Percentiles rank a stretch among this genome's conserved stretches.
Evolutionary conservation across 92 coral and sea anemone genomes (phyloP).

Genomic region (Micromussa lordhowensis): DNA sequence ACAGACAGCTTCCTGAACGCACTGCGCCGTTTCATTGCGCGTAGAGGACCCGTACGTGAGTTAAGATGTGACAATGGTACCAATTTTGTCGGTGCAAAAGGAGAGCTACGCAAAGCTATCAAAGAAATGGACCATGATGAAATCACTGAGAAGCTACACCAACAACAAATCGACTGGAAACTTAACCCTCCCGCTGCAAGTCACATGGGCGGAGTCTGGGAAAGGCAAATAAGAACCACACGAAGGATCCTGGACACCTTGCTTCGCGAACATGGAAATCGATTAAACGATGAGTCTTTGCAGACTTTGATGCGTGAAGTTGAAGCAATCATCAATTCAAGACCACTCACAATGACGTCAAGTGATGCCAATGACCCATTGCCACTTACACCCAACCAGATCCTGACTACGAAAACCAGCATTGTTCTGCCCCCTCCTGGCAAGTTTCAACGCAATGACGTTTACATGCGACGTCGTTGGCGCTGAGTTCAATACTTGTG

Average conservation of each 20-base stretch:
- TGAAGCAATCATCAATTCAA: no score
- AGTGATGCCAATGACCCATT: slow-evolving; percentile 38
- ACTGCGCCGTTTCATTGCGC: no score
- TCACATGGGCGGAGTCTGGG: slow-evolving; percentile 51
- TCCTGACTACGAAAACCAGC: slow-evolving; percentile 53
- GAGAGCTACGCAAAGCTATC: no score
- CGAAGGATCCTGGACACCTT: slow-evolving; percentile 31
- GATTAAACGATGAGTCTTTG: slow-evolving; percentile 32
- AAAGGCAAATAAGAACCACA: slow-evolving; percentile 35
- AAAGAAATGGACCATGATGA: not conserved
- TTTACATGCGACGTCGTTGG: slow-evolving; percentile 63
- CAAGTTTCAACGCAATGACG: slow-evolving; percentile 48
- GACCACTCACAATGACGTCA: no score
- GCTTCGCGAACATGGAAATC: slow-evolving; percentile 34
- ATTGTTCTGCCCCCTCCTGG: slow-evolving; percentile 64
- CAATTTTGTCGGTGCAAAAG: no score
- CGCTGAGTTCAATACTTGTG: slow-evolving; percentile 43
- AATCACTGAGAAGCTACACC: not conserved
- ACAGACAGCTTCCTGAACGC: no score
- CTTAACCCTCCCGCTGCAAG: slow-evolving; percentile 41
- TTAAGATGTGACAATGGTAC: not conserved
- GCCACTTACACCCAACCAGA: slow-evolving; percentile 55
- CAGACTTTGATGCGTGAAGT: no score
- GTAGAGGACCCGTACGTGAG: not conserved
- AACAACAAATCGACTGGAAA: slow-evolving; percentile 33